Evolutionary conservation across 2,888 invertebrate species (phyloP).

Genomic region (Antheraea assamensis): DNA sequence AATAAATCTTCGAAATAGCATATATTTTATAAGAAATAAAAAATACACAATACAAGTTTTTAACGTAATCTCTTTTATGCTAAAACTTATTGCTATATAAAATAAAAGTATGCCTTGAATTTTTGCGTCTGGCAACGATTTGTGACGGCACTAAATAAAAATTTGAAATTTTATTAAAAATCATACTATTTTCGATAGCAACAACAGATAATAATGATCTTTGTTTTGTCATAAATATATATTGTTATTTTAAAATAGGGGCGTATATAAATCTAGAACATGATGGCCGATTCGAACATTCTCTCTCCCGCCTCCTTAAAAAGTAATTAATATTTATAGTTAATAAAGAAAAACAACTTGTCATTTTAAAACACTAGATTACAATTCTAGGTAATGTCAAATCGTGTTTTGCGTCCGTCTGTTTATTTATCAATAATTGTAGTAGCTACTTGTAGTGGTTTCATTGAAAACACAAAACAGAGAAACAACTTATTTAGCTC

Average conservation of each 20-base stretch:
- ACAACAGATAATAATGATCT: neutral
- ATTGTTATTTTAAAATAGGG: neutral
- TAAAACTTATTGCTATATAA: slow-evolving; percentile 43
- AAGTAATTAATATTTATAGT: slow-evolving; percentile 28
- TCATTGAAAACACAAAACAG: no score
- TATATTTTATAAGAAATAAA: slow-evolving; percentile 74
- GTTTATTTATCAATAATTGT: slow-evolving; percentile 6
- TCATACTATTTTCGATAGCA: neutral
- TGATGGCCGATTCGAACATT: slow-evolving; percentile 1
- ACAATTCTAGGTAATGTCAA: slow-evolving; percentile 78
- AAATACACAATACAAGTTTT: slow-evolving; percentile 66
- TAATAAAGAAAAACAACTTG: slow-evolving; percentile 59
- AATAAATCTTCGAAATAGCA: slow-evolving; percentile 74
- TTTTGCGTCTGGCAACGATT: slow-evolving; percentile 29
- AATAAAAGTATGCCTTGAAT: slow-evolving; percentile 35
- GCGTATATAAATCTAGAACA: neutral
- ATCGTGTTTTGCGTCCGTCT: slow-evolving; percentile 43
- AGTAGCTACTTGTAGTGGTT: neutral
- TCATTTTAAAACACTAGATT: slow-evolving; percentile 78
- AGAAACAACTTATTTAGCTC: no score
- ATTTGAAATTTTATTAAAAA: neutral
- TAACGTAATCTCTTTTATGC: slow-evolving; percentile 63
- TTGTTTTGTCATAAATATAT: neutral
- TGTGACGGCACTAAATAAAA: slow-evolving; percentile 42
- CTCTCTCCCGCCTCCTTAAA: slow-evolving; percentile 10